These are phyloP conservation scores for Litoditis marina DNA, from an alignment of 2,888 invertebrate genomes.

Conservation along the genomic window DNA sequence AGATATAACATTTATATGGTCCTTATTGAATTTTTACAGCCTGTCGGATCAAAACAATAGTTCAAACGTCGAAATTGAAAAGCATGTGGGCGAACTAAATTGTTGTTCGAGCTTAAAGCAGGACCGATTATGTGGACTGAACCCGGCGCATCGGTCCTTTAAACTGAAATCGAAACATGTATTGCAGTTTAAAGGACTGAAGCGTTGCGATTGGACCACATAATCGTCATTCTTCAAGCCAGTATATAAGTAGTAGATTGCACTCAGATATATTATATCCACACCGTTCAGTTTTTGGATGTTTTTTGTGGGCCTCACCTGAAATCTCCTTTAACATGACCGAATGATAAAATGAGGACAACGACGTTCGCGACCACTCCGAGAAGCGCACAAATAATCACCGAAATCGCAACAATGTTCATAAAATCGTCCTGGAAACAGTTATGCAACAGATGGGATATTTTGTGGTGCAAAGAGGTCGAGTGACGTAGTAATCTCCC, in stretches of 20 bases:
- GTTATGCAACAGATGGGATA: neutral
- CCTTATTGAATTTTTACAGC: too few relatives aligned
- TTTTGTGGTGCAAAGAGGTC: too few relatives aligned
- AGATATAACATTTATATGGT: too few relatives aligned
- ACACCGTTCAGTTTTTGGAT: too few relatives aligned
- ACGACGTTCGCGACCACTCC: slow-evolving; percentile 31
- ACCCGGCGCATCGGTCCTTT: neutral
- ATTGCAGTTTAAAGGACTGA: neutral
- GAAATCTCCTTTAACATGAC: slow-evolving; percentile 35
- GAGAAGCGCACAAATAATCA: slow-evolving; percentile 22
- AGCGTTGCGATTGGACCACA: neutral
- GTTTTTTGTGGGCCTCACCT: slow-evolving; percentile 10
- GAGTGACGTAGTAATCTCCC: too few relatives aligned
- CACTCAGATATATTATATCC: too few relatives aligned
- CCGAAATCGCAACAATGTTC: slow-evolving; percentile 26
- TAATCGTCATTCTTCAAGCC: too few relatives aligned
- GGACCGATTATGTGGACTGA: too few relatives aligned
- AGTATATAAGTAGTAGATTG: neutral
- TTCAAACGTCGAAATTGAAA: too few relatives aligned
- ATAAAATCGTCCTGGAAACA: slow-evolving; percentile 25
- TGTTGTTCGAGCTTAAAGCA: too few relatives aligned
- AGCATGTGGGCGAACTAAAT: too few relatives aligned
- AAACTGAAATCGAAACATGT: neutral
- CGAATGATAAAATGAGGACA: slow-evolving; percentile 27
- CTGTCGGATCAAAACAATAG: too few relatives aligned